Percentiles rank a stretch among this genome's conserved stretches.
Conservation (phyloP, 2,888 invertebrate genomes). For the Agonopterix alstromeriana region DNA sequence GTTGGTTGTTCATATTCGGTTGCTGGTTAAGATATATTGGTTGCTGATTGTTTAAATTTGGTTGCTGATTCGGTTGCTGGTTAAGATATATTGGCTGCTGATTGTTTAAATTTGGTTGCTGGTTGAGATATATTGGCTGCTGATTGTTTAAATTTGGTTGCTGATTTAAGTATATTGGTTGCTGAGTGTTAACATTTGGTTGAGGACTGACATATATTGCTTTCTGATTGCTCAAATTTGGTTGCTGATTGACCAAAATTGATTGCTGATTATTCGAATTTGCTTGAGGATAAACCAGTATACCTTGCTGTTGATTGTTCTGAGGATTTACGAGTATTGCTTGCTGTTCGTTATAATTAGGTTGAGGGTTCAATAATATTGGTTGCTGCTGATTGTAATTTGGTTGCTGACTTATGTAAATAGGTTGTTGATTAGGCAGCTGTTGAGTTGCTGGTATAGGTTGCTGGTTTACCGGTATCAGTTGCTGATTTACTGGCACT, state of each 20-base stretch:
- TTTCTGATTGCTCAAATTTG: neutral
- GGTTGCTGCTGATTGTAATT: neutral
- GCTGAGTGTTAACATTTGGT: neutral
- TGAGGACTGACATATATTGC: neutral
- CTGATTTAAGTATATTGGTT: neutral
- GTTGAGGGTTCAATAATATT: neutral
- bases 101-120: neutral
- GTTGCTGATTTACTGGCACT: slow-evolving; percentile 7
- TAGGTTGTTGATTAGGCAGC: slow-evolving; percentile 9
- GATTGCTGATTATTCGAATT: slow-evolving; percentile 5
- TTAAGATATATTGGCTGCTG: neutral
- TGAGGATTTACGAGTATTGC: slow-evolving; percentile 6
- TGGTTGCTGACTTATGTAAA: slow-evolving; percentile 6
- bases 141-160: slow-evolving; percentile 7
- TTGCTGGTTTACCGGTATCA: no score
- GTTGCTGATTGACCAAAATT: neutral
- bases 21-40: neutral
- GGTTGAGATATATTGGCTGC: slow-evolving; percentile 11
- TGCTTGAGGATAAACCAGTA: neutral
- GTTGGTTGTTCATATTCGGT: neutral
- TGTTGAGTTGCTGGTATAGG: slow-evolving; percentile 1
- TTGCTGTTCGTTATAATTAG: slow-evolving; percentile 9
- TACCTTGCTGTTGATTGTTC: neutral
- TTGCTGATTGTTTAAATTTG: neutral
- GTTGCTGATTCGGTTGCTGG: slow-evolving; percentile 3